Evolutionary conservation across 2,888 invertebrate species (phyloP), one percentile per base, ranked within the genome.

Genomic region (Panzeria rudis): DNA sequence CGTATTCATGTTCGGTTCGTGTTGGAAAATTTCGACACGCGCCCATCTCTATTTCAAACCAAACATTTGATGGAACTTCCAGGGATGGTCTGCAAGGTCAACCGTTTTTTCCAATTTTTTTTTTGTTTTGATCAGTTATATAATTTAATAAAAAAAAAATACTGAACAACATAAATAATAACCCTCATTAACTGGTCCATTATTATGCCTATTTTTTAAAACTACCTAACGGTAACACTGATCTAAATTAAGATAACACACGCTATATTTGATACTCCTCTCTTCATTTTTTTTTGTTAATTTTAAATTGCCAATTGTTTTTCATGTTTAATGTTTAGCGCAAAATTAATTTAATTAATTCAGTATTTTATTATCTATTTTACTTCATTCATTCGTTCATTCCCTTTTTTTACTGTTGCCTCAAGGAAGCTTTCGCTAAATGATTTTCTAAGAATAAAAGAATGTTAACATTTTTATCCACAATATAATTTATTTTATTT

Each of bases 331-430:
- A 73, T 68, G 35, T 68, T 75, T 41, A 41, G 61, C 62, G 25
- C 20, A 69, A 75, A 62, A 54, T 62, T 54, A 75, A 69, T 62
- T 54, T 69, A 61, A 61, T 81, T 68, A 76, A 75, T 76, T 76
- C 61, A 54, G 44, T 52, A 23, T 44, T 69, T 44, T 25, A 5
- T 66, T 73, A 11, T 17, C 5, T 64, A 13, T 15, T 32, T 20
- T 72, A 9, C 13, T n/a, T 41, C n/a, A 32, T 44, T 64, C n/a
- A 6, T 59, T 56, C 59, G 3, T 29, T 59, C n/a, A 20, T 44
- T 64, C 8, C 1, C 17, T 69, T 38, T 13, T 13, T 44, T 72
- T n/a, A n/a, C n/a, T 64, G 6, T 41, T 15, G 11, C 17, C 52
- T 61, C 35, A 71, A 62, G 32, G 44, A 79, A 66, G 35, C 20